Evolutionary conservation across 2,888 invertebrate species (phyloP).

Genomic region (Serrognathus titanus): DNA sequence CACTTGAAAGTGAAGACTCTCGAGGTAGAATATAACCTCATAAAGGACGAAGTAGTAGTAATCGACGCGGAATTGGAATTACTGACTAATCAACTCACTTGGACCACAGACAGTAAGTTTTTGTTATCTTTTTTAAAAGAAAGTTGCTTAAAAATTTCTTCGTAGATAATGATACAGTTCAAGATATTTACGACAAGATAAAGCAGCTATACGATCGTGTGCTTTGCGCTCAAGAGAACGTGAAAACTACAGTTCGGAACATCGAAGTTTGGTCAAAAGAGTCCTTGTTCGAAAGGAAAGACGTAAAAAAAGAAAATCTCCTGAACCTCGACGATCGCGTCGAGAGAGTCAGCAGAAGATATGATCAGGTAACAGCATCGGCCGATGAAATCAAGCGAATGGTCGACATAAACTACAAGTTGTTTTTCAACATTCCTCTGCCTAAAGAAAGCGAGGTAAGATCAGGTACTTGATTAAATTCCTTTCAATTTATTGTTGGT

Average conservation of each 20-base stretch:
- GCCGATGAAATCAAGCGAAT: conserved; percentile 57
- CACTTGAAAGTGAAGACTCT: conserved; percentile 70
- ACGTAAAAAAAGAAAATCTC: conserved; percentile 56
- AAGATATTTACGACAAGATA: conserved; percentile 63
- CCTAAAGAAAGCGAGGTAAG: conserved; percentile 19
- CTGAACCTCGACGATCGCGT: conserved; percentile 57
- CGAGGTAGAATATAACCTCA: conserved; percentile 72
- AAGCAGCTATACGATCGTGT: conserved; percentile 70
- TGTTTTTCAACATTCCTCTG: conserved; percentile 63
- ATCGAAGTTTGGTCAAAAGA: conserved; percentile 69
- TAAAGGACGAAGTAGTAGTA: conserved; percentile 70
- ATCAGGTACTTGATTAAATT: background rate
- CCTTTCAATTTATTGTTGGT: background rate
- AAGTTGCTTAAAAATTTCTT: too few relatives aligned
- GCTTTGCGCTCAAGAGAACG: conserved; percentile 63
- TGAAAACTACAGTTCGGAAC: conserved; percentile 55
- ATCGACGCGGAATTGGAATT: conserved; percentile 69
- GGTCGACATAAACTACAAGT: conserved; percentile 62
- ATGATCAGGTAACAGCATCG: conserved; percentile 49
- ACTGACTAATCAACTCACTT: conserved; percentile 68
- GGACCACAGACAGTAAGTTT: conserved; percentile 74
- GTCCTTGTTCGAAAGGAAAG: conserved; percentile 74
- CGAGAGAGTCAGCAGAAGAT: conserved; percentile 56
- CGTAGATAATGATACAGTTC: conserved; percentile 65
- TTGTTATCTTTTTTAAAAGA: conserved; percentile 28